These are phyloP conservation scores for Caenorhabditis sulstoni DNA, from an alignment of 2,888 invertebrate species.

Conservation along the genomic window DNA sequence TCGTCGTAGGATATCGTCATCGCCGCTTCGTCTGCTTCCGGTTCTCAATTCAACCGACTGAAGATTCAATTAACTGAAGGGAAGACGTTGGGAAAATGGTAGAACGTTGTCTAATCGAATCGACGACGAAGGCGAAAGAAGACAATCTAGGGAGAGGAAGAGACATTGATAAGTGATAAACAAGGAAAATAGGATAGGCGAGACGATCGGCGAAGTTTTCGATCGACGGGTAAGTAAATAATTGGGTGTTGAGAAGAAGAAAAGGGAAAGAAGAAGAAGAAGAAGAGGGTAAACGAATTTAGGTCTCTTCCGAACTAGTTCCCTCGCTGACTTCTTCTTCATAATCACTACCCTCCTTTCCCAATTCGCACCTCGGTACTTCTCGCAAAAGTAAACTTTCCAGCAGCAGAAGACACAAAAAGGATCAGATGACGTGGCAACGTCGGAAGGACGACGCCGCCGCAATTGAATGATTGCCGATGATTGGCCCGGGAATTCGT, in stretches of 20 bases:
- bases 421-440: slow-evolving; percentile 22
- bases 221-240: slow-evolving; percentile 29
- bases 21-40: not conserved
- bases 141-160: slow-evolving; percentile 10
- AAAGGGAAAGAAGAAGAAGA: slow-evolving; percentile 7
- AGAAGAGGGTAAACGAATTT: slow-evolving; percentile 30
- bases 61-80: slow-evolving; percentile 2
- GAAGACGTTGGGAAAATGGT: slow-evolving; percentile 2
- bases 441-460: not conserved
- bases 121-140: slow-evolving; percentile 20
- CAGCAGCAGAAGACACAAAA: slow-evolving; percentile 33
- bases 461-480: slow-evolving; percentile 33
- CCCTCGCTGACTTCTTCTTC: slow-evolving; percentile 22
- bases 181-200: slow-evolving; percentile 47
- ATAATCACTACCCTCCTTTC: slow-evolving; percentile 41
- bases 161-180: slow-evolving; percentile 58
- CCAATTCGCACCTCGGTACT: slow-evolving; percentile 16
- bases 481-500: slow-evolving; percentile 54
- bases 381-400: slow-evolving; percentile 7
- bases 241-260: slow-evolving; percentile 38
- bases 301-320: slow-evolving; percentile 42
- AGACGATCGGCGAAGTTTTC: slow-evolving; percentile 23
- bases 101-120: slow-evolving; percentile 48
- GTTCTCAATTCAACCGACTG: not conserved
- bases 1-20: slow-evolving; percentile 80